Conservation (phyloP, 2,888 invertebrate genomes). For the Escarpia spicata region DNA sequence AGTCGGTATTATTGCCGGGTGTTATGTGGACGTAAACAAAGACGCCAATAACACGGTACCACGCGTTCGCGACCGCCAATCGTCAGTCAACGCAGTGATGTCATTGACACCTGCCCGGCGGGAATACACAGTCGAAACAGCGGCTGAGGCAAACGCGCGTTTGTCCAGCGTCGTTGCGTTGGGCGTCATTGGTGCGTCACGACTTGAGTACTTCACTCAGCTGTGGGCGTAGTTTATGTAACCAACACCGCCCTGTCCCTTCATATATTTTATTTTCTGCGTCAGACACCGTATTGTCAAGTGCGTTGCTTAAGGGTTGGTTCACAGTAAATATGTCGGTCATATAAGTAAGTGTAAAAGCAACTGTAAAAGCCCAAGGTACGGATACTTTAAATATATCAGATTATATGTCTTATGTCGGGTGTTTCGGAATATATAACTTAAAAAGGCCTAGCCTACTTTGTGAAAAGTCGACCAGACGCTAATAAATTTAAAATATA, state of each 20-base stretch:
- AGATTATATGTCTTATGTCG: background rate
- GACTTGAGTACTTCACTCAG: background rate
- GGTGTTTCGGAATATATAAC: too few species aligned
- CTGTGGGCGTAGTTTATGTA: background rate
- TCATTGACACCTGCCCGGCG: background rate
- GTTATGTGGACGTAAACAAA: background rate
- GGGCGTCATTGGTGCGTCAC: background rate
- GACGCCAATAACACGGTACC: background rate
- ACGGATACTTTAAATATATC: background rate
- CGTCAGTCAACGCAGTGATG: background rate
- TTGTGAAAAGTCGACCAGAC: background rate
- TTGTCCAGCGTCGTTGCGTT: background rate
- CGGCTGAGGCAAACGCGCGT: background rate
- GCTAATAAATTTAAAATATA: background rate
- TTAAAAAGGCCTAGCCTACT: background rate
- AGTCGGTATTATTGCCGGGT: background rate
- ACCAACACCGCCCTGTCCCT: background rate
- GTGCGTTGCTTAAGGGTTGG: background rate
- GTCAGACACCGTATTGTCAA: background rate
- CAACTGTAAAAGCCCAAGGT: background rate
- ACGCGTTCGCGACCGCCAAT: background rate
- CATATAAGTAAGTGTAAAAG: background rate
- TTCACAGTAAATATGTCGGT: background rate
- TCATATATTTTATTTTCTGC: background rate
- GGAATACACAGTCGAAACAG: background rate